Evolutionary conservation across 1,140 invertebrate genomes (phyloP).

Genomic region (Drosophila pallidifrons): DNA sequence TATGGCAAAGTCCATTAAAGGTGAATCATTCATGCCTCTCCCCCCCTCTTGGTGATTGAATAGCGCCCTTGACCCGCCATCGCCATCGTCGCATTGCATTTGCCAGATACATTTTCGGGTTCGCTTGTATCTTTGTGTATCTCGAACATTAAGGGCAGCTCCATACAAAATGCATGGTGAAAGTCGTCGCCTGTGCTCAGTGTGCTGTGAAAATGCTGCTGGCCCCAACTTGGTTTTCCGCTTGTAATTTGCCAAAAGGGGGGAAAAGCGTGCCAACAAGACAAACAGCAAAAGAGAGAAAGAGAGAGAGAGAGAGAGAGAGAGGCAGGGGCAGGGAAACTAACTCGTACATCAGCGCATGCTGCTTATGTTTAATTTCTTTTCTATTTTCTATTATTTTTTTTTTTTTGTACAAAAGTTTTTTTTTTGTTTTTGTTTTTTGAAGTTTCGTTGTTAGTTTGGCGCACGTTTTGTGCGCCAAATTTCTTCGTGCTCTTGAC

Average conservation of each 20-base stretch:
- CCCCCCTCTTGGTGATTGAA: background rate
- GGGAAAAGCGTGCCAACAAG: background rate
- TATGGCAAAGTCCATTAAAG: conserved; percentile 35
- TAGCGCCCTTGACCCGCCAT: conserved; percentile 40
- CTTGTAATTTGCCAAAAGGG: conserved; percentile 23
- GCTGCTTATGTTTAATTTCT: conserved; percentile 52
- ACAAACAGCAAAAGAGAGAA: background rate
- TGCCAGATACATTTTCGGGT: conserved; percentile 27
- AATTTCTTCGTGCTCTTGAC: conserved; percentile 47
- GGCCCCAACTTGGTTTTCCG: conserved; percentile 17
- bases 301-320: background rate
- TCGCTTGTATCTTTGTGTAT: conserved; percentile 33
- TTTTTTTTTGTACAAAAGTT: conserved; percentile 5
- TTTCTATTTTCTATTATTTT: conserved; percentile 40
- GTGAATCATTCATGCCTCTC: conserved; percentile 36
- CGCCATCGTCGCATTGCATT: background rate
- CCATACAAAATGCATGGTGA: conserved; percentile 25
- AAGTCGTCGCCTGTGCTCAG: conserved; percentile 17
- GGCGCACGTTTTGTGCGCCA: conserved; percentile 47
- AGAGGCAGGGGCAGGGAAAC: too few relatives aligned
- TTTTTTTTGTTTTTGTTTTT: background rate
- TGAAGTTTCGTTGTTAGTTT: conserved; percentile 11
- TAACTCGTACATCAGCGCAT: conserved; percentile 5
- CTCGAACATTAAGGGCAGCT: conserved; percentile 46
- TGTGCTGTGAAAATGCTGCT: conserved; percentile 33